Evolutionary conservation across 2,888 invertebrate species (phyloP).

Genomic region (Pseudeuparius sepicola): DNA sequence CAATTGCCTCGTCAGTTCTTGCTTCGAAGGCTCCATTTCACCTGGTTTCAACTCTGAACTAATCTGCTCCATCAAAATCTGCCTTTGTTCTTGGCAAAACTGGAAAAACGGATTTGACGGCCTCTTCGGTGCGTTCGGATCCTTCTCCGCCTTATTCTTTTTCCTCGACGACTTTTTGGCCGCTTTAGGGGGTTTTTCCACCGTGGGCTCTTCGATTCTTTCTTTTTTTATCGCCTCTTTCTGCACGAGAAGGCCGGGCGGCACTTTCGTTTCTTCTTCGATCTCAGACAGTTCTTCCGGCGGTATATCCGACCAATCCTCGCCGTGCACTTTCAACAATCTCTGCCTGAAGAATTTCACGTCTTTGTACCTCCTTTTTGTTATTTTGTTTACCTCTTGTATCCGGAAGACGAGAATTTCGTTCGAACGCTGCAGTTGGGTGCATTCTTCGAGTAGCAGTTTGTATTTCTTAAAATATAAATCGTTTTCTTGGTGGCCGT

Average conservation of each 20-base stretch:
- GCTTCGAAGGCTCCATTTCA: conserved; percentile 60
- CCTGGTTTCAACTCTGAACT: conserved; percentile 46
- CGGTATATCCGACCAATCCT: conserved; percentile 48
- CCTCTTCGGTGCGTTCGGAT: conserved; percentile 69
- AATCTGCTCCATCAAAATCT: conserved; percentile 58
- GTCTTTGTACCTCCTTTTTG: conserved; percentile 56
- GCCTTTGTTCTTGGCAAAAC: conserved; percentile 69
- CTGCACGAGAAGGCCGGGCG: conserved; percentile 27
- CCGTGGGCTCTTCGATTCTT: conserved; percentile 21
- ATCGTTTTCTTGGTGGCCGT: conserved; percentile 48
- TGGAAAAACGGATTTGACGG: conserved; percentile 75
- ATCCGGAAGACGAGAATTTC: conserved; percentile 63
- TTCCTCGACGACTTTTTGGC: conserved; percentile 42
- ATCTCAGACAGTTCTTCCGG: conserved; percentile 27
- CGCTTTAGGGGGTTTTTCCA: conserved; percentile 27
- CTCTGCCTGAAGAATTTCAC: conserved; percentile 53
- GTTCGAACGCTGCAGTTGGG: conserved; percentile 67
- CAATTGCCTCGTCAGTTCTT: conserved; percentile 63
- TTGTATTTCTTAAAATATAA: conserved; percentile 66
- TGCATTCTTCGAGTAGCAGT: conserved; percentile 61
- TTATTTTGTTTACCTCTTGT: conserved; percentile 60
- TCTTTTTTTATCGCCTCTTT: conserved; percentile 34
- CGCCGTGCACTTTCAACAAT: conserved; percentile 57
- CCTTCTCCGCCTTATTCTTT: conserved; percentile 52
- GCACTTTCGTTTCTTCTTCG: conserved; percentile 46